Conservation (phyloP, 2,888 invertebrate species). For the Temnothorax rugatulus region DNA sequence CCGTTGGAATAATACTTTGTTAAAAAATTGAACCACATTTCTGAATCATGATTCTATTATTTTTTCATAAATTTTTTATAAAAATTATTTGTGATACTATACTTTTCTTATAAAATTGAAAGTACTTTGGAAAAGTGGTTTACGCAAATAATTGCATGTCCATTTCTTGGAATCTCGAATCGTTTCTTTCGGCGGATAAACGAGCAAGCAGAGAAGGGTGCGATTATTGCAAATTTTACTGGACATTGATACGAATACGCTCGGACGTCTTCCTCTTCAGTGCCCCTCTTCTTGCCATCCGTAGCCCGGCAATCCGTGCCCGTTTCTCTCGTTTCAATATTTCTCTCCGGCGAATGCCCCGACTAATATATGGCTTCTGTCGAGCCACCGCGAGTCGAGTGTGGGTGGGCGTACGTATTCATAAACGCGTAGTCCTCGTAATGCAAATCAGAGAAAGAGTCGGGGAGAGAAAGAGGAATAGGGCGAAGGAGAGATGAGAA, state of each 20-base stretch:
- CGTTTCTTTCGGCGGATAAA: slow-evolving; percentile 16
- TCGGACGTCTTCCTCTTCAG: slow-evolving; percentile 75
- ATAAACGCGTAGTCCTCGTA: slow-evolving; percentile 79
- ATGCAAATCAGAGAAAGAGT: slow-evolving; percentile 80
- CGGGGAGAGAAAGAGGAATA: slow-evolving; percentile 44
- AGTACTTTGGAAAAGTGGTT: background rate
- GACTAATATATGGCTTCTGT: slow-evolving; percentile 83
- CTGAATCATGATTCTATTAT: background rate
- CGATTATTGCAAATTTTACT: slow-evolving; percentile 65
- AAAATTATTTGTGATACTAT: background rate
- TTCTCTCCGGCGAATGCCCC: slow-evolving; percentile 82
- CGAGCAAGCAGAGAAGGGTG: slow-evolving; percentile 12
- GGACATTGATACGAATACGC: slow-evolving; percentile 78
- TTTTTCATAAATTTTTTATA: background rate
- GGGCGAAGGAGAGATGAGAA: slow-evolving; percentile 36
- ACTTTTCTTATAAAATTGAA: background rate
- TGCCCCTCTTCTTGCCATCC: slow-evolving; percentile 51
- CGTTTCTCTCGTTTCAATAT: slow-evolving; percentile 82
- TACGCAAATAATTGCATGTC: background rate
- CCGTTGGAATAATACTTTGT: background rate
- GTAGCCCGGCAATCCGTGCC: slow-evolving; percentile 56
- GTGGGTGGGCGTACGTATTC: slow-evolving; percentile 77
- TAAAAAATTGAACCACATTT: background rate
- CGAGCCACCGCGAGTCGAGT: slow-evolving; percentile 74
- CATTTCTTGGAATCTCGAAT: slow-evolving; percentile 5